Conservation (phyloP, 2,113 vertebrate species). For the Cyanoramphus novaezelandiae region DNA sequence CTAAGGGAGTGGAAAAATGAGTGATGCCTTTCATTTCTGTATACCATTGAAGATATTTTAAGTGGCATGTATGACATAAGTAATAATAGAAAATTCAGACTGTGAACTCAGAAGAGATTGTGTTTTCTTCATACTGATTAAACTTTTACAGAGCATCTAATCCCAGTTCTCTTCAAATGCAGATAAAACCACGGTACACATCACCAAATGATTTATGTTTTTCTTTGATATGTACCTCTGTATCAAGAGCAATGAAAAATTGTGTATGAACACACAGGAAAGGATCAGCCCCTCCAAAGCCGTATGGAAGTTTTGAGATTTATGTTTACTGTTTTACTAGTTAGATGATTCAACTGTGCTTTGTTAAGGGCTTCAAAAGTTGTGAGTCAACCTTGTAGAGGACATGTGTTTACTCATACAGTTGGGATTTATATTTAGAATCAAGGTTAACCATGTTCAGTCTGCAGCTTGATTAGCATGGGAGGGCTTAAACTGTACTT, state of each 20-base stretch:
- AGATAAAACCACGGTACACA: neutral
- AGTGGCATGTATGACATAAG: neutral
- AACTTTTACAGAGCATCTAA: neutral
- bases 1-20: neutral
- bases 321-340: slow-evolving; percentile 32
- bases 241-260: neutral
- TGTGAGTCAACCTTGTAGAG: slow-evolving; percentile 30
- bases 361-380: slow-evolving; percentile 37
- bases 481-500: neutral
- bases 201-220: neutral
- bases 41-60: neutral
- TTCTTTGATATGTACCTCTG: neutral
- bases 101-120: neutral
- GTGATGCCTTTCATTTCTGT: neutral
- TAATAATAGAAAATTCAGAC: neutral
- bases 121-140: neutral
- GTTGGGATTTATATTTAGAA: slow-evolving; percentile 1
- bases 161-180: neutral
- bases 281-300: neutral
- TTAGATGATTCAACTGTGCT: slow-evolving; percentile 39
- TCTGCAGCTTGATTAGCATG: neutral
- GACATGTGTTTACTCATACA: slow-evolving; percentile 21
- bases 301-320: neutral
- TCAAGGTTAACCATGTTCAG: slow-evolving; percentile 20
- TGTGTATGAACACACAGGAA: neutral